Evolutionary conservation across 2,888 invertebrate species (phyloP), one percentile per base, ranked within the genome.

Genomic region (Scaeva pyrastri): DNA sequence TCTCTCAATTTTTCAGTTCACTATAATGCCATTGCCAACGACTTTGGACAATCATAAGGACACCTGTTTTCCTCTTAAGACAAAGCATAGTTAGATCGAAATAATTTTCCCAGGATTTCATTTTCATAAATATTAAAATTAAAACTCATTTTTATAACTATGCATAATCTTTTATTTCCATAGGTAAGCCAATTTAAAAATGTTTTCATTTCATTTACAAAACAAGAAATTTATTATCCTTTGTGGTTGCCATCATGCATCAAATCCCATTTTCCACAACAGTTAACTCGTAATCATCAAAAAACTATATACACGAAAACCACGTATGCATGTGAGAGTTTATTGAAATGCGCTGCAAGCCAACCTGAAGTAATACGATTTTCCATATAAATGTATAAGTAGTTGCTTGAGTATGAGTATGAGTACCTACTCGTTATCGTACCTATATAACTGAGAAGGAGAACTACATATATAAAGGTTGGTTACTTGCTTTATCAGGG

Each of bases 321-420:
- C 43, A 50, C 3, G 31, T 31, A 6, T 31, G 31, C 48, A 39
- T 21, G 48, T 14, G 52, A 36, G 56, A 66, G 45, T 71, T 36
- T 56, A 75, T 79, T 66, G 60, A 75, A 76, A 74, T 50, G 41
- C 56, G 62, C 74, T 60, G 36, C 60, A 72, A 70, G 26, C 58
- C 58, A 80, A 79, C 76, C 68, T 45, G 62, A 85, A 80, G 80
- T 85, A 80, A 80, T 72, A 56, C 45, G 76, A 19, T 71, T 71
- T 19, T 70, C 62, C 26, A 26, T 45, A 26, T 4, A 16, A 41
- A 7, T 6, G 12, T 12, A 2, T 21, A 36, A 2, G 11, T 16
- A 1, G 31, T 31, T 6, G 31, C 31, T 31, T 31, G 31, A n/a
- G n/a, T n/a, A n/a, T n/a, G 31, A 31, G 31, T 31, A 31, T 7